Conservation (phyloP, 2,113 vertebrate genomes). For the Glaucomys volans region DNA sequence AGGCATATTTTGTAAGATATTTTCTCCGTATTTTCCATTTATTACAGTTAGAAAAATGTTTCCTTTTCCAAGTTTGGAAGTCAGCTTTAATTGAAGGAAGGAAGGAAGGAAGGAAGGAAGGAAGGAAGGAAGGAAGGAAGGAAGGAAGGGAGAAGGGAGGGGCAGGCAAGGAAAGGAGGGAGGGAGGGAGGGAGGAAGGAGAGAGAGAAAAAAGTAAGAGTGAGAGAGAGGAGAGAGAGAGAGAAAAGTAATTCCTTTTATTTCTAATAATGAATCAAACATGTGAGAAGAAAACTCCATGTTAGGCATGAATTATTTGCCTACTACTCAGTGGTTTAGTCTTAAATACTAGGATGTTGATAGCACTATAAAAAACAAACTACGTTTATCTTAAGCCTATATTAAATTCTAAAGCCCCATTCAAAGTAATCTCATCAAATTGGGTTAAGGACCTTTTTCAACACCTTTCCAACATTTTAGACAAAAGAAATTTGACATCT, state of each 20-base stretch:
- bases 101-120: no score
- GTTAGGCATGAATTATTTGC: background rate
- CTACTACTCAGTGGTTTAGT: background rate
- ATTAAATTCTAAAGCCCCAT: background rate
- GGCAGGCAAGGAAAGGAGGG: background rate
- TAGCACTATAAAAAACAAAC: background rate
- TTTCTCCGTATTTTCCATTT: conserved; percentile 9
- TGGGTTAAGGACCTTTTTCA: background rate
- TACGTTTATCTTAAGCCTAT: background rate
- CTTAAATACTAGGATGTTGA: background rate
- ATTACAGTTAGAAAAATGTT: background rate
- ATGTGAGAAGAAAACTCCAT: background rate
- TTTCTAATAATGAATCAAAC: background rate
- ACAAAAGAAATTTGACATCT: conserved; percentile 23
- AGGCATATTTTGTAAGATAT: background rate
- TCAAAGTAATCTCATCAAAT: conserved; percentile 33
- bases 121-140: background rate
- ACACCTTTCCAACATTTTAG: background rate
- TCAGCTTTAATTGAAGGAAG: background rate
- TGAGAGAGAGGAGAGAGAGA: background rate
- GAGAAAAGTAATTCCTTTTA: background rate
- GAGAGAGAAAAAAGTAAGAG: no score
- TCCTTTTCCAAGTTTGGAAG: background rate
- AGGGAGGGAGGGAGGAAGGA: background rate
- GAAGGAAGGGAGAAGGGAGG: background rate